phyloP scores from a whole-genome alignment of 2,113 vertebrate genomes.

The Falcunculus frontatus region DNA sequence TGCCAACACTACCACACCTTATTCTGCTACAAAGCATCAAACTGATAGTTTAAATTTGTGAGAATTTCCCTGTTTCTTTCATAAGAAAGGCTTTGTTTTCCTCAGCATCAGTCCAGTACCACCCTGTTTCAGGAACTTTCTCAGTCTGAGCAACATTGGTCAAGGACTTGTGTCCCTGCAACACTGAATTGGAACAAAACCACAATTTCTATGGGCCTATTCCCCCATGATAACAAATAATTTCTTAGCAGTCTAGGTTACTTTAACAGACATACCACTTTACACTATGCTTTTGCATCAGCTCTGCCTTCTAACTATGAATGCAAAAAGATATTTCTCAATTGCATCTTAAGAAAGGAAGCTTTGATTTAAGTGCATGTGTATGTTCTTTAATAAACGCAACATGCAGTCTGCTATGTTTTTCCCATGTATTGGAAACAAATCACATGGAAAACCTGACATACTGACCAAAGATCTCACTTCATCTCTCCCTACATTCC shows the following conservation, averaged over 20 bases:
- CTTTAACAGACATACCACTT: constrained; percentile 55
- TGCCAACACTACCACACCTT: not conserved
- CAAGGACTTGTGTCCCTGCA: not conserved
- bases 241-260: constrained; percentile 8
- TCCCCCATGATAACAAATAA: constrained; percentile 13
- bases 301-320: constrained; percentile 58
- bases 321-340: constrained; percentile 61
- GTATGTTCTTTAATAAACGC: constrained; percentile 38
- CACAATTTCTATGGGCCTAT: not conserved
- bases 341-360: constrained; percentile 61
- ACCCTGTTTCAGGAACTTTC: not conserved
- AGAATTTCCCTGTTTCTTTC: not conserved
- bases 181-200: not conserved
- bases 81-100: not conserved
- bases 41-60: not conserved
- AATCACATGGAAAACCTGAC: constrained; percentile 53
- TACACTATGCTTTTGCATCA: constrained; percentile 56
- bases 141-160: not conserved
- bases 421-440: constrained; percentile 51
- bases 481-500: not conserved
- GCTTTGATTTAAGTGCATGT: constrained; percentile 60
- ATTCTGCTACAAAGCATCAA: not conserved
- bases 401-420: constrained; percentile 58
- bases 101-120: not conserved
- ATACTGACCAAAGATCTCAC: not conserved